These are phyloP conservation scores for Lycaena phlaeas DNA, from an alignment of 2,888 invertebrate genomes.

Conservation along the genomic window DNA sequence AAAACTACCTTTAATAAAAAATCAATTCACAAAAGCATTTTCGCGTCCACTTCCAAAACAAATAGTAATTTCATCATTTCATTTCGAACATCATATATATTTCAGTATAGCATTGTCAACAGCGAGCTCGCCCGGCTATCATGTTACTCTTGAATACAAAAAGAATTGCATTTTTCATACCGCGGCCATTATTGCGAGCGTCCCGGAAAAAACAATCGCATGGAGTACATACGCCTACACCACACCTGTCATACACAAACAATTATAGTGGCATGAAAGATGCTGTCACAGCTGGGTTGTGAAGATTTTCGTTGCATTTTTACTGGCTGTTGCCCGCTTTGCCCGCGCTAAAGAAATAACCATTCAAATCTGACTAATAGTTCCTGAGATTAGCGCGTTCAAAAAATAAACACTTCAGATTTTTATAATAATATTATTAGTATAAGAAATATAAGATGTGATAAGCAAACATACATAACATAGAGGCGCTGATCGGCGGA, in stretches of 20 bases:
- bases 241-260: slow-evolving; percentile 12
- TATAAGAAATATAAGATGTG: no score
- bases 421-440: no score
- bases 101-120: slow-evolving; percentile 5
- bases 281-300: no score
- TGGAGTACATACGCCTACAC: slow-evolving; percentile 12
- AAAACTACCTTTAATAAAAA: background rate
- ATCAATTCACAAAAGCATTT: slow-evolving; percentile 4
- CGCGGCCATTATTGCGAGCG: slow-evolving; percentile 22
- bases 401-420: no score
- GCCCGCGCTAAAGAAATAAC: no score
- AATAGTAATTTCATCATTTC: slow-evolving; percentile 3
- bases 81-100: slow-evolving; percentile 3
- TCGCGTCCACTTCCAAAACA: slow-evolving; percentile 4
- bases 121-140: no score
- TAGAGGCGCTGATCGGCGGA: no score
- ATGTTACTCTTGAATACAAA: slow-evolving; percentile 14
- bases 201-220: slow-evolving; percentile 20
- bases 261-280: background rate
- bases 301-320: no score
- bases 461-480: no score
- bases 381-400: no score
- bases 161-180: slow-evolving; percentile 27
- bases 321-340: no score
- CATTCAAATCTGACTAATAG: no score